Conservation (phyloP, 1,140 invertebrate species). For the Solenopsis invicta region DNA sequence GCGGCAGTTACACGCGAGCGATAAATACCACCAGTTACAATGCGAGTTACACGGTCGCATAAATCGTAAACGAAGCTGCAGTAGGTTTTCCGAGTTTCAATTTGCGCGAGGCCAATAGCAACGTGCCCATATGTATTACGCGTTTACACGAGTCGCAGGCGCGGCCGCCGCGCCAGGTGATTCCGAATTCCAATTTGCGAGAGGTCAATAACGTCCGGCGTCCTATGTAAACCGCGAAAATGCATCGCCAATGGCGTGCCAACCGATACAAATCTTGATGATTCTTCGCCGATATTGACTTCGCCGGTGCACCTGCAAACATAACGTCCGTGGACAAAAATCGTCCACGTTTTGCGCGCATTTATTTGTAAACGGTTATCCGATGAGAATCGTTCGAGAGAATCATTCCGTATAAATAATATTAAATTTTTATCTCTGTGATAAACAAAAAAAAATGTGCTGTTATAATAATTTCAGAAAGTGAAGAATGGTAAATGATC, state of each 20-base stretch:
- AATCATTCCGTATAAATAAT: neutral
- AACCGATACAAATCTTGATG: slow-evolving; percentile 59
- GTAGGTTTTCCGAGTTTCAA: slow-evolving; percentile 58
- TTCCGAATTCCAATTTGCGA: slow-evolving; percentile 70
- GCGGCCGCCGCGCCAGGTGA: slow-evolving; percentile 55
- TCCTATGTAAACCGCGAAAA: slow-evolving; percentile 62
- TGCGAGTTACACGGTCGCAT: slow-evolving; percentile 55
- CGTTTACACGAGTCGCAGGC: slow-evolving; percentile 55
- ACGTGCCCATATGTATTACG: slow-evolving; percentile 58
- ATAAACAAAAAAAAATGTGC: neutral
- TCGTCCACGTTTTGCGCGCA: neutral
- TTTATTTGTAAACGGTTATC: slow-evolving; percentile 2
- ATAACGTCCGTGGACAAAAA: slow-evolving; percentile 32
- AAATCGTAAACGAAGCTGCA: slow-evolving; percentile 59
- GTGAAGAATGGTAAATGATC: neutral
- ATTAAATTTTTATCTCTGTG: neutral
- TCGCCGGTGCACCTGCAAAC: slow-evolving; percentile 45
- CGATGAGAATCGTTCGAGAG: neutral
- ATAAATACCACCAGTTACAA: slow-evolving; percentile 60
- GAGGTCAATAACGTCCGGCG: slow-evolving; percentile 45
- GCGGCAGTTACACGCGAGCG: slow-evolving; percentile 61
- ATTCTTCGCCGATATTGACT: slow-evolving; percentile 71
- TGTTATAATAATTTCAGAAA: neutral
- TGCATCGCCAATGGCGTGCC: slow-evolving; percentile 46
- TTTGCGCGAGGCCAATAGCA: slow-evolving; percentile 47